Conservation (phyloP, 2,888 invertebrate genomes). For the Cotesia congregata region DNA sequence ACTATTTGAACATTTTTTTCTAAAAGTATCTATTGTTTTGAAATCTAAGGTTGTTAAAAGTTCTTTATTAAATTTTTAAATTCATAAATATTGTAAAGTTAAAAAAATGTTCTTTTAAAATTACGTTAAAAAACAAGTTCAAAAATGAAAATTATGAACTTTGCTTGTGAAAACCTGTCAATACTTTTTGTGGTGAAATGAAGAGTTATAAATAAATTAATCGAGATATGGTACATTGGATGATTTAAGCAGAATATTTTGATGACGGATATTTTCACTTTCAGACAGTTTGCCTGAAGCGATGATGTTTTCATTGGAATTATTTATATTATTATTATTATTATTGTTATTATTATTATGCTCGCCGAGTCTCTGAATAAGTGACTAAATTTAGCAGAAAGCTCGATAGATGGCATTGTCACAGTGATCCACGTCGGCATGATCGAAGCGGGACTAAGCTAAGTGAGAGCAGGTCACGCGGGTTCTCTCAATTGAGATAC, state of each 20-base stretch:
- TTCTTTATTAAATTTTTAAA: too few relatives aligned
- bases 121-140: too few relatives aligned
- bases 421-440: constrained; percentile 31
- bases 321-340: background rate
- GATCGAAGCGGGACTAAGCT: constrained; percentile 12
- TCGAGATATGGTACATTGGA: background rate
- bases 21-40: too few relatives aligned
- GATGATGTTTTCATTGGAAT: background rate
- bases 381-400: background rate
- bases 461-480: constrained; percentile 32
- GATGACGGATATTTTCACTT: background rate
- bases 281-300: background rate
- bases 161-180: too few relatives aligned
- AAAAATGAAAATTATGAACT: too few relatives aligned
- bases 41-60: too few relatives aligned
- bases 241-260: background rate
- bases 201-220: background rate
- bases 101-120: too few relatives aligned
- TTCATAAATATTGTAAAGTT: too few relatives aligned
- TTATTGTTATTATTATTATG: background rate
- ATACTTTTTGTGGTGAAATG: too few relatives aligned
- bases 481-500: constrained; percentile 22
- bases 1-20: too few relatives aligned
- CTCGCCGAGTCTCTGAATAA: background rate
- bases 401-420: constrained; percentile 25